A percentile compares a stretch with the other conserved stretches of the same genome.
Conservation (phyloP, 2,888 invertebrate genomes). For the Pyrochroa serraticornis region DNA sequence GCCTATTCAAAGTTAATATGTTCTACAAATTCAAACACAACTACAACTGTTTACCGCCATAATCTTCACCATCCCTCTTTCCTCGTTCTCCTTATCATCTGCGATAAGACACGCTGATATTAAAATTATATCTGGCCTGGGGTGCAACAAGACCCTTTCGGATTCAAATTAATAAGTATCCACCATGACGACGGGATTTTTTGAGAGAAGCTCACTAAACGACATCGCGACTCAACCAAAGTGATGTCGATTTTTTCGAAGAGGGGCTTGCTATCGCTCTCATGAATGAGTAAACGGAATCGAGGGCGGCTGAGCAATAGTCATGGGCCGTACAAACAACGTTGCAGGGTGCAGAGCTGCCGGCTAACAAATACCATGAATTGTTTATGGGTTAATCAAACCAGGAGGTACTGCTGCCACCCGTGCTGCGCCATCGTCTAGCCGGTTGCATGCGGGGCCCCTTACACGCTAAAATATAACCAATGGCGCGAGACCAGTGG, state of each 20-base stretch:
- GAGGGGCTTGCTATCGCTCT: conserved; percentile 22
- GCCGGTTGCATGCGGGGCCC: conserved; percentile 30
- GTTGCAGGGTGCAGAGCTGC: conserved; percentile 34
- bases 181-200: background rate
- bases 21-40: conserved; percentile 10
- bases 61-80: background rate
- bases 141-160: conserved; percentile 6
- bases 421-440: conserved; percentile 24
- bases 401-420: conserved; percentile 34
- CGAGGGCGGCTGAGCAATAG: conserved; percentile 35
- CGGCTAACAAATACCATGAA: conserved; percentile 57
- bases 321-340: conserved; percentile 35
- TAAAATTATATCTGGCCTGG: conserved; percentile 21
- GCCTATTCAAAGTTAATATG: background rate
- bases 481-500: background rate
- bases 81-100: conserved; percentile 5
- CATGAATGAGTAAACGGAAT: conserved; percentile 39
- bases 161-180: conserved; percentile 5
- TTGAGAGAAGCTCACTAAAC: conserved; percentile 2
- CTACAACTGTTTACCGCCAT: conserved; percentile 10
- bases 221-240: conserved; percentile 15
- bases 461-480: background rate
- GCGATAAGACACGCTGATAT: conserved; percentile 19
- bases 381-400: conserved; percentile 59
- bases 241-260: conserved; percentile 11